Evolutionary conservation across 2,797 vertebrate species (phyloP), one percentile per base, ranked within the genome.

Genomic region (Danio choprae): DNA sequence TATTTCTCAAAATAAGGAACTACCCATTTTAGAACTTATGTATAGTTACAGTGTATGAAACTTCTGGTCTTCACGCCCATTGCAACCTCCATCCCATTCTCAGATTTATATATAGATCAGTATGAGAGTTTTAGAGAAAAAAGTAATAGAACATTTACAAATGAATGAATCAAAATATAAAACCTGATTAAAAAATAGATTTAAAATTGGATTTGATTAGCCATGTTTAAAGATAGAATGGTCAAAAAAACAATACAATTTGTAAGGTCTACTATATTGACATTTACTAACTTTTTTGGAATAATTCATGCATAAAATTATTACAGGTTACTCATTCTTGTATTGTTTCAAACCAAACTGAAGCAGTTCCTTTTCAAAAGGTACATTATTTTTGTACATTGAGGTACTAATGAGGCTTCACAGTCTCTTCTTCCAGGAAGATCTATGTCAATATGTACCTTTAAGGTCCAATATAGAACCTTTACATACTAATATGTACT

Each of bases 1-100:
- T 0, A 12, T 67, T 67, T 67, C 50, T 58, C 22, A 20, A 18
- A 77, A 77, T 63, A 77, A 22, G 22, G 40, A 77, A 67, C 51
- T 44, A 6, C 40, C 38, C 13, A 1, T 43, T 56, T 72, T 16
- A 36, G 62, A 76, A 46, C 18, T 44, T 3, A 43, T 7, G 20
- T 16, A 56, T 43, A 29, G 4, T 3, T 44, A 43, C 10, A 36
- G 6, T 59, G 16, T 4, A 67, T 15, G 1, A 38, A 38, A n/a
- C 11, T 68, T 77, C 64, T 53, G 48, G 53, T 40, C 41, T 44
- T 43, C 6, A 55, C 62, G 74, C 55, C 20, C 40, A 36, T 15
- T 36, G 6, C 20, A 44, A 15, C 18, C 7, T 15, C 40, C 62
- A 41, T 6, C 11, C 11, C 22, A 46, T 22, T 13, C 6, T 67